Percentiles rank a stretch among this genome's conserved stretches.
Evolutionary conservation across 2,113 vertebrate species (phyloP).

Genomic region (Micromys minutus): DNA sequence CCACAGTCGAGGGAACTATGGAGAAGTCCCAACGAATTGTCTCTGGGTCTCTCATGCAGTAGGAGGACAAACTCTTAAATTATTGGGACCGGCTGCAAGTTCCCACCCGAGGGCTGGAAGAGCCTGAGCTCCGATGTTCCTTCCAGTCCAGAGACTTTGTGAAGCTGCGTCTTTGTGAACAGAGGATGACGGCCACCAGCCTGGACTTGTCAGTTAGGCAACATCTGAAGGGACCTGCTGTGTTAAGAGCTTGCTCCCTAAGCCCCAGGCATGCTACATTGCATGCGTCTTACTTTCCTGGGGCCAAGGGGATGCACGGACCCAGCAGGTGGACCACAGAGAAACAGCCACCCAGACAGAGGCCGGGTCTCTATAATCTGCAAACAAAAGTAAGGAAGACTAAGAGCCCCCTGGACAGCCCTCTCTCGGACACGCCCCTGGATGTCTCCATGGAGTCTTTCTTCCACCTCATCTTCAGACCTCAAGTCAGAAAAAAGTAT

Average conservation of each 20-base stretch:
- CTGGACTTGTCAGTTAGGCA: background rate
- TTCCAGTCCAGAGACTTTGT: conserved; percentile 57
- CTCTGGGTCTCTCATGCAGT: fast-evolving
- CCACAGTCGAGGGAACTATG: fast-evolving
- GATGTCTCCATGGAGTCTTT: background rate
- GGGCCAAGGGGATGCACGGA: conserved; percentile 12
- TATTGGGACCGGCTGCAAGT: background rate
- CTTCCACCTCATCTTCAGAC: background rate
- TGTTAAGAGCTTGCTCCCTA: conserved; percentile 47
- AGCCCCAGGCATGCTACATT: background rate
- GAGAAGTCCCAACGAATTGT: background rate
- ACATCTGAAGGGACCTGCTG: conserved; percentile 65
- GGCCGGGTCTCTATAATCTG: conserved; percentile 2
- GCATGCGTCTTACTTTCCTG: conserved; percentile 20
- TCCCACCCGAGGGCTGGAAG: background rate
- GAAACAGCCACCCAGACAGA: background rate
- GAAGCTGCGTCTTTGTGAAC: conserved; percentile 51
- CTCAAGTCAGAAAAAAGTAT: background rate
- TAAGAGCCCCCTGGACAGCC: background rate
- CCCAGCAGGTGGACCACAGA: background rate
- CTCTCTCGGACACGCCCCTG: background rate
- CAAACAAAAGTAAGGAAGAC: conserved; percentile 18
- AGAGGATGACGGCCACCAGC: conserved; percentile 34
- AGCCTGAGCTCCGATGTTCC: conserved; percentile 49
- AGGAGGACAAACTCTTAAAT: background rate